Evolutionary conservation across 30 jellyfish, hydroid and myxozoan genomes (phyloP), one percentile per base, ranked within the genome.

Genomic region (Chrysaora quinquecirrha): DNA sequence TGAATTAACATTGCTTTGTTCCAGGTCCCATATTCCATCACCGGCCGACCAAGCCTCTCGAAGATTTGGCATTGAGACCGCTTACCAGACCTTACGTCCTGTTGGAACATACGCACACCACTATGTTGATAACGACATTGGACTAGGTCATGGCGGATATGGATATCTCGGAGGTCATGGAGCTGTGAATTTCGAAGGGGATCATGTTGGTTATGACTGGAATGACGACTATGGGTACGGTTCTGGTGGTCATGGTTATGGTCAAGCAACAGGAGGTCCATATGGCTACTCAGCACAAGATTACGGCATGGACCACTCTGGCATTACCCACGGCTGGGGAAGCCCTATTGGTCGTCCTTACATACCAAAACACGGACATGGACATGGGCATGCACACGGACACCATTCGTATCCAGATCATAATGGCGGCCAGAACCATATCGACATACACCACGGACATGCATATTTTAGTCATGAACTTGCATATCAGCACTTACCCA

Each of bases 181-280:
- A 19, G 72, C 84, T 72, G 83, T 56, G 19, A 61, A 62, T 43
- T 79, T 71, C 21, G 81, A 54, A 7, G 93, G 86, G 2, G 63
- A 63, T 18, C 73, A 75, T 30, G 32, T 34, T 12, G 91, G 91
- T 2, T 33, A n/a, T 1, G 86, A 75, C 2, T 22, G 61, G 28
- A 28, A 64, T 43, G 67, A 65, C 48, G 87, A 66, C 12, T 69
- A 29, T 33, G 89, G 78, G 30, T 30, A 46, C 34, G 87, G 87
- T n/a, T n/a, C n/a, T n/a, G 72, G 83, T 38, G 96, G 64, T 24
- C 63, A 68, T 78, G 91, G 87, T 3, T 73, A 63, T 27, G 96
- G 90, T 1, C 48, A 21, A 18, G 90, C 87, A 3, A 56, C 69
- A 1, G 96, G 96, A 3, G 91, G 84, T 19, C 83, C 80, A 10